Percentiles rank a stretch among this genome's conserved stretches.
Conservation (phyloP, 37 sponge, comb jelly and placozoan genomes). For the Ianthella basta region DNA sequence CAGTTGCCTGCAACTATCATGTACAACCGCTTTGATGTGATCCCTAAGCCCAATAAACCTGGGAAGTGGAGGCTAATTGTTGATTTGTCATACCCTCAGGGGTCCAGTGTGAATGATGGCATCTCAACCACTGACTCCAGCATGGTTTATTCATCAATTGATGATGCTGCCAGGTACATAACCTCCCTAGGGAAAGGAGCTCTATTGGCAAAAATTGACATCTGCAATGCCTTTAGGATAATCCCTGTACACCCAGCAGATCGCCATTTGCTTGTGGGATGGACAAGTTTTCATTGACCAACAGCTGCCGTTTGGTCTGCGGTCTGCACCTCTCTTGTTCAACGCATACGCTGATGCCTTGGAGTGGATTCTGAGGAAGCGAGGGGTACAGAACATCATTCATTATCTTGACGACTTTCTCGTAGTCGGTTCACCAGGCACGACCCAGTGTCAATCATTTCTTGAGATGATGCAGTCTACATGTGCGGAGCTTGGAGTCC, state of each 20-base stretch:
- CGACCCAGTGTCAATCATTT: neutral
- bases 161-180: neutral
- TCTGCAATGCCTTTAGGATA: neutral
- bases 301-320: neutral
- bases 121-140: neutral
- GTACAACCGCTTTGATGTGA: neutral
- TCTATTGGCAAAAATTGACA: neutral
- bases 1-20: neutral
- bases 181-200: neutral
- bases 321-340: neutral
- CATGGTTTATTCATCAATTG: neutral
- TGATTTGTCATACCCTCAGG: neutral
- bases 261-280: neutral
- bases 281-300: neutral
- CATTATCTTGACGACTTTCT: neutral
- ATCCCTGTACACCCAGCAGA: neutral
- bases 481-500: neutral
- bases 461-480: neutral
- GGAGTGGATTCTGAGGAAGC: neutral
- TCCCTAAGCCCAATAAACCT: constrained; percentile 3
- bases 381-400: neutral
- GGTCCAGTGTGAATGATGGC: constrained; percentile 8
- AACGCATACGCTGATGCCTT: neutral
- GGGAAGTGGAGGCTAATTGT: constrained; percentile 6
- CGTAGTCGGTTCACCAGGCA: neutral